Evolutionary conservation across 2,113 vertebrate genomes (phyloP), one percentile per base, ranked within the genome.

Genomic region (Callionymus lyra): DNA sequence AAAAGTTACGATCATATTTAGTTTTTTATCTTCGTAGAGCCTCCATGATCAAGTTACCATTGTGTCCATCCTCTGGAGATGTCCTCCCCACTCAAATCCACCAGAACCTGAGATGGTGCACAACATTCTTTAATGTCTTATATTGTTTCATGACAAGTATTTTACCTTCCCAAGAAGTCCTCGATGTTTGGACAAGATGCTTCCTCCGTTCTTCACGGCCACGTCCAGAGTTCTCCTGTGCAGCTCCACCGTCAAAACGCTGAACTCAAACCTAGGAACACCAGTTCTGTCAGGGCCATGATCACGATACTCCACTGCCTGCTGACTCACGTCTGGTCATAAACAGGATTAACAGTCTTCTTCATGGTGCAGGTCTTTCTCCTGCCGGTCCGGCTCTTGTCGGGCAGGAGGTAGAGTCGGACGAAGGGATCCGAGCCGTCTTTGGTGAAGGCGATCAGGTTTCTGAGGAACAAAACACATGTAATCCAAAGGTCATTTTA

Each of bases 131-230:
- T 6, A 41, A 6, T 6, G 6, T 13, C 11, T 9, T n/a, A n/a
- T n/a, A n/a, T 4, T 2, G 9, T 14, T 16, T 15, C 15, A 11
- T 1, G 3, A 6, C n/a, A 3, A 13, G 8, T 14, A 31, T 27
- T 6, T 31, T 68, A 95, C 95, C 83, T 97, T 97, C 77, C 95
- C 95, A 59, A 98, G 82, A 12, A 97, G 89, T 33, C 94, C 94
- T 88, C 91, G 97, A 72, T 94, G 90, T 91, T 94, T 95, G 74
- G 91, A 96, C 69, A 97, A 70, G 66, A 98, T 88, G 46, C 91
- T 92, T 1, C 94, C 91, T 17, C 90, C 89, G 58, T 97, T 97
- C 77, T 98, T 98, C 55, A 98, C 95, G 0, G 95, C 91, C 36
- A 97, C 88, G 47, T 98, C 95, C 68, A 98, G 72, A 4, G 87